Conservation (phyloP, 2,888 invertebrate species). For the Agonopterix arenella region DNA sequence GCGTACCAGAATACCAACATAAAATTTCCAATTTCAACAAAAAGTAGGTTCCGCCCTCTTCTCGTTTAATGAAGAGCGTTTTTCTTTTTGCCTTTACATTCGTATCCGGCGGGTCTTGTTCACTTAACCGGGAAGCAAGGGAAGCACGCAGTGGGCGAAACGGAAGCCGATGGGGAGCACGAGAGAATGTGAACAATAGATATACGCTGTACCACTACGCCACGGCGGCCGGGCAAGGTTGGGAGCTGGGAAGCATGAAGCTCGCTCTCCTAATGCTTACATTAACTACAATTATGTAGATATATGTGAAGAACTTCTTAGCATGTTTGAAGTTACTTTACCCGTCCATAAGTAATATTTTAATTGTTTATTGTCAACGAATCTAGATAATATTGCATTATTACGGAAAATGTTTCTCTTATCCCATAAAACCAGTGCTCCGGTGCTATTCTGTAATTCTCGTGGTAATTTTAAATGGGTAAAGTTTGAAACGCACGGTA, state of each 20-base stretch:
- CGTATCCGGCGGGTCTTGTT: conserved; percentile 15
- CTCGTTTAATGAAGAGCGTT: background rate
- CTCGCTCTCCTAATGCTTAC: conserved; percentile 7
- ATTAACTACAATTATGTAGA: background rate
- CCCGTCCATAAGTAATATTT: too few species aligned
- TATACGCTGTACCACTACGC: conserved; percentile 17
- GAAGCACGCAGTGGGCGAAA: conserved; percentile 19
- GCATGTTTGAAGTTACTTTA: too few species aligned
- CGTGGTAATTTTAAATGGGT: too few species aligned
- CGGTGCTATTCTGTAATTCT: too few species aligned
- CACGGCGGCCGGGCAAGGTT: conserved; percentile 12
- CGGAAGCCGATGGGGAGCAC: conserved; percentile 24
- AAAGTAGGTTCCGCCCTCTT: conserved; percentile 2
- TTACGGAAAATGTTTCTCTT: too few species aligned
- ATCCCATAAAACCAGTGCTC: too few species aligned
- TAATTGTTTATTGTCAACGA: too few species aligned
- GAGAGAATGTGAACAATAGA: conserved; percentile 31
- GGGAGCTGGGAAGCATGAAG: conserved; percentile 6
- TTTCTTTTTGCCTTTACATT: conserved; percentile 4
- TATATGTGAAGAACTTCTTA: too few species aligned
- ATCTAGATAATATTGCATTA: too few species aligned
- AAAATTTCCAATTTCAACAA: conserved; percentile 10
- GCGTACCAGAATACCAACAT: conserved; percentile 7
- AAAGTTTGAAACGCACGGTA: too few species aligned
- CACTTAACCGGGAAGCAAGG: conserved; percentile 13